phyloP scores from a whole-genome alignment of 2,888 invertebrate species.

The Lysandra coridon region DNA sequence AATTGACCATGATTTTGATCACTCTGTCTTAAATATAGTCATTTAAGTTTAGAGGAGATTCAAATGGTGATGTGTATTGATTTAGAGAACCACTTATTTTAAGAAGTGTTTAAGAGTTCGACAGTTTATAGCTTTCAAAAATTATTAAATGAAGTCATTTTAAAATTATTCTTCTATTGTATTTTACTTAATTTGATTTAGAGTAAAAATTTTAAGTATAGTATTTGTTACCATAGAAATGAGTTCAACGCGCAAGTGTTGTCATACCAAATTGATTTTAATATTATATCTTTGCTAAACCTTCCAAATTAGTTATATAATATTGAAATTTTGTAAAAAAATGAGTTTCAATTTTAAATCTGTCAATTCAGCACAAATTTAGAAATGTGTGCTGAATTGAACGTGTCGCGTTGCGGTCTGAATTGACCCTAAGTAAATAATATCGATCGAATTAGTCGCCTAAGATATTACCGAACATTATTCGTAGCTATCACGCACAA shows the following conservation, averaged over 20 bases:
- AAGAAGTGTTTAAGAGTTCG: neutral
- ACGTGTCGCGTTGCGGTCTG: no score
- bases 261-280: neutral
- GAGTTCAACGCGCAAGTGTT: neutral
- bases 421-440: no score
- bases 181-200: neutral
- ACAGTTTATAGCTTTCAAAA: neutral
- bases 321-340: neutral
- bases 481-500: constrained; percentile 1
- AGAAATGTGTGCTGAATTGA: no score
- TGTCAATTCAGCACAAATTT: no score
- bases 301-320: neutral
- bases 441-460: no score
- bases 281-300: neutral
- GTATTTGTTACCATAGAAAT: neutral
- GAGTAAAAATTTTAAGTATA: neutral
- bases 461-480: neutral
- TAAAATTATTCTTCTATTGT: neutral
- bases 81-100: neutral
- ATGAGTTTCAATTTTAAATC: no score
- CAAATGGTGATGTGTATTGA: no score
- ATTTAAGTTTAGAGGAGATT: no score
- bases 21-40: no score
- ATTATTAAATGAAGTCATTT: neutral
- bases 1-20: no score